Evolutionary conservation across 2,113 vertebrate species (phyloP), one percentile per base, ranked within the genome.

Genomic region (Terrapene triunguis): DNA sequence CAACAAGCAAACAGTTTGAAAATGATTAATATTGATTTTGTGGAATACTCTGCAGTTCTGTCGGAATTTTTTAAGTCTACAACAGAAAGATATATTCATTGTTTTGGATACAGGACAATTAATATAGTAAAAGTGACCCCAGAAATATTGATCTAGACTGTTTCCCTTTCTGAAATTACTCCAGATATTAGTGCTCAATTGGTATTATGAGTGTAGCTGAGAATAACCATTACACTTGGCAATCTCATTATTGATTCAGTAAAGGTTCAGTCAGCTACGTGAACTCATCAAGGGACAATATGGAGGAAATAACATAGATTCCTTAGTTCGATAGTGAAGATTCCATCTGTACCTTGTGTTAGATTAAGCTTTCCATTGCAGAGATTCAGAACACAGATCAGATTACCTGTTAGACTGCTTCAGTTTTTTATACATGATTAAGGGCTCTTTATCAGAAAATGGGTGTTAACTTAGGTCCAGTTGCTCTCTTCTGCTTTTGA

Each of bases 1-100:
- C 96, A 97, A 92, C 80, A 93, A 89, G 85, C 47, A 97, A 95
- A 91, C 48, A 25, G 53, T 90, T 83, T 96, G 87, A 96, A 94
- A 96, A 89, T 82, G 0, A 94, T 95, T 94, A 95, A 83, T 96
- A 95, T 93, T 97, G 94, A 96, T 96, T 95, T 96, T 92, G 57
- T 19, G 87, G 72, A 85, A 50, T 38, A 50, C 42, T 88, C 38
- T 1, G 1, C 13, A n/a, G 69, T 95, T 90, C 82, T 82, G 12
- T 48, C 86, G 14, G 59, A 93, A 85, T 91, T 81, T n/a, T 93
- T 84, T 95, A 48, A 84, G 59, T 91, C 65, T 92, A 24, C 54
- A 54, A 50, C 62, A 90, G 87, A 55, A 96, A 88, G 6, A 74
- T 57, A 1, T 57, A 48, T 62, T 90, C 55, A 5, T 53, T 83